These are phyloP conservation scores for Heliconius congener DNA, from an alignment of 1,140 invertebrate genomes.

Conservation along the genomic window DNA sequence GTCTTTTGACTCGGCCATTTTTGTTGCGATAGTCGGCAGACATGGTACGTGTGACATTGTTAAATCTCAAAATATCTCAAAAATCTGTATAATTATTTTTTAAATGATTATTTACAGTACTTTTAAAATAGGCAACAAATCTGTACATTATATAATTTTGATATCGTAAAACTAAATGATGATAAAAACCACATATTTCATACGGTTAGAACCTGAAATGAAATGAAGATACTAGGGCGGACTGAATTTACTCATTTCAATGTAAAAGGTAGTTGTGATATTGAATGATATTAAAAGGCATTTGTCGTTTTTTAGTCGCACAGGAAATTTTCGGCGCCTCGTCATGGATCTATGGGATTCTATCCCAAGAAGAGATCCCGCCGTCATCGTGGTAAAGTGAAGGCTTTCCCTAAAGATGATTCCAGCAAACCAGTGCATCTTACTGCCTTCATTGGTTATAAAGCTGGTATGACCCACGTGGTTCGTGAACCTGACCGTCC, in stretches of 20 bases:
- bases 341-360: conserved; percentile 99
- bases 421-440: conserved; percentile 97
- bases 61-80: conserved; percentile 37
- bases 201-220: conserved; percentile 80
- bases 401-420: conserved; percentile 99
- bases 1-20: conserved; percentile 60
- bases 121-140: neutral
- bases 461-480: conserved; percentile 99
- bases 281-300: neutral
- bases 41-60: conserved; percentile 61
- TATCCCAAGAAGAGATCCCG: conserved; percentile 98
- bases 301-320: conserved; percentile 91
- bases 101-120: neutral
- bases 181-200: conserved; percentile 60
- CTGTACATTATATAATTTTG: conserved; percentile 19
- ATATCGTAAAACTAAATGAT: conserved; percentile 55
- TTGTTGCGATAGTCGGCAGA: conserved; percentile 62
- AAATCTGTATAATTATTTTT: conserved; percentile 38
- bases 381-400: conserved; percentile 98
- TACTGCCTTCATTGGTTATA: conserved; percentile 98
- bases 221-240: conserved; percentile 79
- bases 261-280: neutral
- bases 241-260: conserved; percentile 55
- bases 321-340: conserved; percentile 99
- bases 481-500: conserved; percentile 99